Evolutionary conservation across 2,888 invertebrate genomes (phyloP), one percentile per base, ranked within the genome.

Genomic region (Acrocera orbiculus): DNA sequence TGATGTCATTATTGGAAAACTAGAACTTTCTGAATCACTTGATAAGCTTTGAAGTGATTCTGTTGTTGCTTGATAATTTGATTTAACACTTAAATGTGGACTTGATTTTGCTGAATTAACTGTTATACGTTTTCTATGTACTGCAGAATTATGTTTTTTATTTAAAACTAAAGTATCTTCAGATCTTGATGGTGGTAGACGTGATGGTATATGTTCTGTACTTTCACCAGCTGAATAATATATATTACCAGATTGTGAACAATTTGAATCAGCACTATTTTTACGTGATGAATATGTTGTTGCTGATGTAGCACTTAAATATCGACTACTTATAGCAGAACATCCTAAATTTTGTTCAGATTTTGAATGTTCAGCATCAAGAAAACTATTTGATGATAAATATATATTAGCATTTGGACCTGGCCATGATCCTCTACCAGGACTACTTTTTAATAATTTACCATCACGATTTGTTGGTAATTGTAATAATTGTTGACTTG

Each of bases 371-470:
- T 85, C 83, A 3, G 73, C 69, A 35, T 68, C 68, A 4, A 64
- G 44, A 30, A 70, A 50, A 45, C 64, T 67, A 4, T 63, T 52
- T 3, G 42, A 42, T 42, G 66, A 56, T 44, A 65, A 55, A 27
- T 67, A 58, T 30, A 66, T 65, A 1, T 67, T 69, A 10, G 50
- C 50, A 1, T 63, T 63, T 0, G 83, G 83, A 0, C 85, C 85
- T 0, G 85, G 83, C 85, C 85, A 86, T 4, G 82, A 82, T 1
- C 85, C 85, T 29, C 85, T 65, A 0, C 81, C 79, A 0, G 79
- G 76, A 13, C 76, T 76, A 2, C 74, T 75, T 56, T 81, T 82
- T 1, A 71, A 72, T 22, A 76, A 69, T 50, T 81, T 82, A 0
- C 71, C 69, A 48, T 81, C 82, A 24, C 79, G 64, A 0, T 76